phyloP scores from a whole-genome alignment of 2,797 vertebrate genomes.

The Clamator glandarius region DNA sequence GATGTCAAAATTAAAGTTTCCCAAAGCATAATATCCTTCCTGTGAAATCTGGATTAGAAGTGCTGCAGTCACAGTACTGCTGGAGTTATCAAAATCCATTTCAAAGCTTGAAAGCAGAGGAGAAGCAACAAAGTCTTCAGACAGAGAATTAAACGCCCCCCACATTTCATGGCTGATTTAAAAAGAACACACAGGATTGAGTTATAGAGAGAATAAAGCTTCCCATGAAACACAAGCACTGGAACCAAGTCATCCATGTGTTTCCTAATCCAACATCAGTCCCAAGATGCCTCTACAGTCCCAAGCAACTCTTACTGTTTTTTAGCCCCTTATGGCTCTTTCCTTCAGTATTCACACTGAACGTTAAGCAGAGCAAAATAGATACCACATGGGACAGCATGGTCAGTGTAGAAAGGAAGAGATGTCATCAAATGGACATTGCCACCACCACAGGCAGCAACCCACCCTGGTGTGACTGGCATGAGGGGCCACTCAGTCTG shows the following conservation, averaged over 20 bases:
- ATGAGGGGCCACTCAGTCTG: background rate
- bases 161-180: background rate
- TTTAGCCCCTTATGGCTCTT: conserved; percentile 6
- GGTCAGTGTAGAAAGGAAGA: background rate
- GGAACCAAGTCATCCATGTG: background rate
- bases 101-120: conserved; percentile 23
- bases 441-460: background rate
- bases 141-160: background rate
- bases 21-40: background rate
- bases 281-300: background rate
- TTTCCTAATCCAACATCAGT: background rate
- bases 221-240: background rate
- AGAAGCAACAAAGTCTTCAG: background rate
- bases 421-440: background rate
- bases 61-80: background rate
- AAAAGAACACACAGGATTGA: background rate
- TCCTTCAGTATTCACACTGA: conserved; percentile 8
- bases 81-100: conserved; percentile 46
- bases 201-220: background rate
- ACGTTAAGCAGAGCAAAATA: background rate
- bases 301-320: background rate
- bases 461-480: background rate
- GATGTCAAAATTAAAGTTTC: background rate
- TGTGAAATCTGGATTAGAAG: background rate
- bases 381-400: background rate